Conservation (phyloP, 2,888 invertebrate species). For the Cyclophora punctaria region DNA sequence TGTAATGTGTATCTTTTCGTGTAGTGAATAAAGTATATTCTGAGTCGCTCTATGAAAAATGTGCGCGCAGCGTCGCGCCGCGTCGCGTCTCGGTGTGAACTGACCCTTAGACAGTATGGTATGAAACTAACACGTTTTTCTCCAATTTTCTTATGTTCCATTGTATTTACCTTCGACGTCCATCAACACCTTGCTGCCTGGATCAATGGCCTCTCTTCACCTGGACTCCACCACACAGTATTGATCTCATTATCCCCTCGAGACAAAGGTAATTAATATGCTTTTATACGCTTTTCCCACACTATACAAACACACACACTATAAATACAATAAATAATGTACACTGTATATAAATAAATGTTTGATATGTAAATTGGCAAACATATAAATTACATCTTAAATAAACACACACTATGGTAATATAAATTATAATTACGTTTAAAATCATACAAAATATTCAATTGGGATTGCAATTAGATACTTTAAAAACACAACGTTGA, state of each 20-base stretch:
- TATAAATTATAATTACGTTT: too few relatives aligned
- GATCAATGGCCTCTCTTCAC: slow-evolving; percentile 11
- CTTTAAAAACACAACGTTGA: too few relatives aligned
- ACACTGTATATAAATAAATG: not conserved
- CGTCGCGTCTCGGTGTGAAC: too few relatives aligned
- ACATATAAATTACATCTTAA: too few relatives aligned
- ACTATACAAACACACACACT: slow-evolving; percentile 7
- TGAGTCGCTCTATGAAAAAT: too few relatives aligned
- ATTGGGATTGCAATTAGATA: too few relatives aligned
- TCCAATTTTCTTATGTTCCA: slow-evolving; percentile 36
- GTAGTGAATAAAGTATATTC: too few relatives aligned
- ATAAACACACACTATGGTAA: too few relatives aligned
- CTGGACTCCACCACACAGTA: slow-evolving; percentile 39
- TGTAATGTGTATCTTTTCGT: too few relatives aligned
- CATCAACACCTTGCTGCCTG: slow-evolving; percentile 14
- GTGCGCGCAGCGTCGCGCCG: too few relatives aligned
- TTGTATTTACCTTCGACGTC: slow-evolving; percentile 22
- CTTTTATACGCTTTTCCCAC: slow-evolving; percentile 23
- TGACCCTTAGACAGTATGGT: not conserved
- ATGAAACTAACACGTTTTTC: slow-evolving; percentile 19
- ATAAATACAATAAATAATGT: not conserved
- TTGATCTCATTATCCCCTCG: slow-evolving; percentile 48
- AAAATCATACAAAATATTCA: too few relatives aligned
- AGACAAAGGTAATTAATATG: slow-evolving; percentile 55
- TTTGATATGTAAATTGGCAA: not conserved